Percentiles rank a stretch among this genome's conserved stretches.
Evolutionary conservation across 2,113 vertebrate species (phyloP).

Genomic region (Donacobius atricapilla): DNA sequence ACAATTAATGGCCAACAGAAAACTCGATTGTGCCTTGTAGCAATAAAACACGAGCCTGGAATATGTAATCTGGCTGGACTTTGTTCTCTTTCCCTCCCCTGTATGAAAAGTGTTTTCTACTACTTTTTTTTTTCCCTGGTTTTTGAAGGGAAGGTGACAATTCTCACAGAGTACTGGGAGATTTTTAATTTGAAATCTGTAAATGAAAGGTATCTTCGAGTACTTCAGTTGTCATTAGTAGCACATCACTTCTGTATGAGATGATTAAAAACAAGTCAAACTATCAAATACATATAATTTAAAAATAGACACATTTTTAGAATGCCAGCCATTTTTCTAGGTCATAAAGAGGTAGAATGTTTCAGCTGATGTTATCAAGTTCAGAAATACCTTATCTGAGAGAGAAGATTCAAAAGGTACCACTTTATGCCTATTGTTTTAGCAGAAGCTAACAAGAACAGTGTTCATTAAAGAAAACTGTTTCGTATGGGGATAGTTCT

Average conservation of each 20-base stretch:
- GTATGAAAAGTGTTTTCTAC: background rate
- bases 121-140: background rate
- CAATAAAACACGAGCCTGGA: background rate
- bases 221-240: constrained; percentile 6
- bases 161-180: background rate
- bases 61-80: background rate
- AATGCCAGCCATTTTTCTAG: background rate
- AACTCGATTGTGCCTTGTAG: background rate
- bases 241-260: background rate
- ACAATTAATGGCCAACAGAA: background rate
- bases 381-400: background rate
- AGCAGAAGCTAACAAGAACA: background rate
- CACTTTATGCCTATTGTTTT: background rate
- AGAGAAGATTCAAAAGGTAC: background rate
- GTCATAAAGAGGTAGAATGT: background rate
- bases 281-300: background rate
- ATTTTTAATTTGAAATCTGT: constrained; percentile 25
- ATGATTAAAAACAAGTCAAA: constrained; percentile 4
- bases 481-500: background rate
- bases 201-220: constrained; percentile 3
- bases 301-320: constrained; percentile 1
- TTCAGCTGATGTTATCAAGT: background rate
- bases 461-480: background rate
- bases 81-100: background rate
- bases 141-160: constrained; percentile 8